A percentile compares a stretch with the other conserved stretches of the same genome.
phyloP scores from a whole-genome alignment of 2,113 vertebrate species.

The Bubo bubo region DNA sequence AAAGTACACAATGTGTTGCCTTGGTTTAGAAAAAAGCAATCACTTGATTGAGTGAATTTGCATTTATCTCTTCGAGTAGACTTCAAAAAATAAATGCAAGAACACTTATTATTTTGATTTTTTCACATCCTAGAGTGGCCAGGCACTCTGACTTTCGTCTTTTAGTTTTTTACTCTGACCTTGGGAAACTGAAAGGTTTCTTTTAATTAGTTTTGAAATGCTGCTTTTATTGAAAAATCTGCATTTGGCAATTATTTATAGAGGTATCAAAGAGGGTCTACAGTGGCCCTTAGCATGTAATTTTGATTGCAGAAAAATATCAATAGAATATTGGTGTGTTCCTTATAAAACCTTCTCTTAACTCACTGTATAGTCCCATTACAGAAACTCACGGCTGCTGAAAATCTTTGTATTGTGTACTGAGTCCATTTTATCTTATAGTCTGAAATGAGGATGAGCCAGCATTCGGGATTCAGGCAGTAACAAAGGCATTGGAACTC shows the following conservation, averaged over 20 bases:
- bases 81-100: neutral
- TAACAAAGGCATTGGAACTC: neutral
- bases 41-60: neutral
- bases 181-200: neutral
- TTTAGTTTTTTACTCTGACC: neutral
- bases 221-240: neutral
- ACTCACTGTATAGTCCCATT: neutral
- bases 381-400: rapidly evolving
- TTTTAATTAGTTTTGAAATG: neutral
- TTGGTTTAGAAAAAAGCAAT: neutral
- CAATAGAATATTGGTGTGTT: neutral
- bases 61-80: neutral
- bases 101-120: neutral
- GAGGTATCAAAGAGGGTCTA: neutral
- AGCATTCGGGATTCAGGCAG: neutral
- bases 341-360: neutral
- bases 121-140: neutral
- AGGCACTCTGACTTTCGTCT: neutral
- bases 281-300: neutral
- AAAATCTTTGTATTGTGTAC: neutral
- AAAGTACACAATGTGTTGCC: neutral
- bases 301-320: neutral
- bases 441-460: neutral
- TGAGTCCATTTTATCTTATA: neutral
- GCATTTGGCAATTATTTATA: neutral